Base-by-base conservation (phyloP, 2,113 vertebrate species). In the Atrichornis clamosus region DNA sequence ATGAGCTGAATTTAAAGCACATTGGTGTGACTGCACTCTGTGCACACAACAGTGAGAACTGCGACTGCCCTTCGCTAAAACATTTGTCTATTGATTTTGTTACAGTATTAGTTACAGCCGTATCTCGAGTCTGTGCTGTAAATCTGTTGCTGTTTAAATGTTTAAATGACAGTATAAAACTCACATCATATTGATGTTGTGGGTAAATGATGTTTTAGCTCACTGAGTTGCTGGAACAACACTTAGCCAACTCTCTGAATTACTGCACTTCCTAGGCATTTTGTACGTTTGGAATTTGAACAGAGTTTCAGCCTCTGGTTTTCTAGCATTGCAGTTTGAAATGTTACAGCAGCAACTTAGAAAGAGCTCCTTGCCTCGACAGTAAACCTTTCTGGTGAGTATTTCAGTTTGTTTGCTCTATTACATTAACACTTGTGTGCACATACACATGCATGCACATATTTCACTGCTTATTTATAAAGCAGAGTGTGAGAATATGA, bases 1-100 rank as follows among this genome's bases (percentile, higher is more conserved):
- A 53, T 58, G 74, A 73, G 35, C 35, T 81, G 93, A 97, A 95
- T 95, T 95, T 95, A 96, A 98, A 98, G 91, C 79, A 96, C 63
- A 85, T 86, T 94, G 85, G 60, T 74, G 42, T 76, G 96, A 95
- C 89, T 85, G 39, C 76, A 73, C 49, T 88, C 33, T 69, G 80
- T 92, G 85, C 75, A 62, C 90, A 82, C 64, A 83, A 16, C 93
- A 68, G 70, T 56, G 93, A 93, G 89, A 96, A 91, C 49, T 86
- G 69, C 1, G 0, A 75, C 35, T 74, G 46, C 49, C 13, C 91
- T 47, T 85, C 84, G 30, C 84, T 84, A 88, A 92, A 92, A 95
- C 89, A 95, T 92, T 92, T 79, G 59, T 91, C 88, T 91, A 90
- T 93, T 95, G 96, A 92, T 94, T 89, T 93, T 82, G 89, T 97